Percentiles rank a stretch among this genome's conserved stretches.
phyloP scores from a whole-genome alignment of 2,113 vertebrate species.

The Salvelinus namaycush region DNA sequence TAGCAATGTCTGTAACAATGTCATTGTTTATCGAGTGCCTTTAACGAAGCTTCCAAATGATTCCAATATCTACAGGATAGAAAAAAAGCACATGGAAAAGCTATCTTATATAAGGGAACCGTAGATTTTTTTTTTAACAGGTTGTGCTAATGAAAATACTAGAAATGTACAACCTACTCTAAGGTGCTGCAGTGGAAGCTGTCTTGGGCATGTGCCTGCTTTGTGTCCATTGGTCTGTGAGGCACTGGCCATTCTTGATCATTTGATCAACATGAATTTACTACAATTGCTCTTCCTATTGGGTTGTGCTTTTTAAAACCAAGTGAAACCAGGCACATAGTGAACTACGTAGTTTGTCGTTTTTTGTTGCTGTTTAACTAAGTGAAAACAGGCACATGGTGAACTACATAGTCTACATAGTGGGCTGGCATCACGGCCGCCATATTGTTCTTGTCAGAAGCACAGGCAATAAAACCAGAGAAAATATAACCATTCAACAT shows the following conservation, averaged over 20 bases:
- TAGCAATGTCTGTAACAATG: slow-evolving; percentile 43
- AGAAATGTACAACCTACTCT: slow-evolving; percentile 26
- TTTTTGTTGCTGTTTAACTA: no score
- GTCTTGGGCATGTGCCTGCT: slow-evolving; percentile 37
- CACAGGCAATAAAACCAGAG: neutral
- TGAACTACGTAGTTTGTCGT: neutral
- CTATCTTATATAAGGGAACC: neutral
- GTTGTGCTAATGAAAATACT: slow-evolving; percentile 27
- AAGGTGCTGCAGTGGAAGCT: slow-evolving; percentile 63
- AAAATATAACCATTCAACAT: neutral
- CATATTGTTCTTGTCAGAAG: neutral
- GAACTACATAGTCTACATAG: neutral
- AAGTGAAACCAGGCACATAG: no score
- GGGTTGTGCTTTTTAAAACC: no score
- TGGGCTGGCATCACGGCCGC: neutral
- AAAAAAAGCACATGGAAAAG: slow-evolving; percentile 3
- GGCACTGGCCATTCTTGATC: slow-evolving; percentile 34
- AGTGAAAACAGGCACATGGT: no score
- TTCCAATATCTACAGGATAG: slow-evolving; percentile 41
- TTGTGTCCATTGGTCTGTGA: slow-evolving; percentile 29
- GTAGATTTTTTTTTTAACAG: slow-evolving; percentile 1
- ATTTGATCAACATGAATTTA: slow-evolving; percentile 14
- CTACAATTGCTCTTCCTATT: neutral
- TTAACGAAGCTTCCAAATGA: slow-evolving; percentile 58
- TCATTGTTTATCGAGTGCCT: slow-evolving; percentile 61